Evolutionary conservation across 2,797 vertebrate genomes (phyloP), one percentile per base, ranked within the genome.

Genomic region (Onychomys arenicola): DNA sequence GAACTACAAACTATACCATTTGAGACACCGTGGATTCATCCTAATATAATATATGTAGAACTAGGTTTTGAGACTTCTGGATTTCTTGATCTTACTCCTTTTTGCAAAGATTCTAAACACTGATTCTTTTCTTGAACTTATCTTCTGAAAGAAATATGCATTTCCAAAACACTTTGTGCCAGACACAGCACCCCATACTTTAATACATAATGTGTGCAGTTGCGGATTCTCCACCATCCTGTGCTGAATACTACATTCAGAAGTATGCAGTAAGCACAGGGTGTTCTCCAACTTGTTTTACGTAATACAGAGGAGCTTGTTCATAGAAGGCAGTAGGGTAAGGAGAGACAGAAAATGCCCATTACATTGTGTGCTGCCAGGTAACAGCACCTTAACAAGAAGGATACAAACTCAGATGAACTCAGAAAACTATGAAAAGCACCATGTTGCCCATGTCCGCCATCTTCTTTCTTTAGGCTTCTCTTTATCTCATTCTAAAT

Each of bases 261-360:
- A 95, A 88, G n/a, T 77, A 6, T 49, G 73, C 16, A 43, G 52
- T 91, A 91, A 93, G 69, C 88, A 78, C 13, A 46, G 34, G 55
- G 40, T 87, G 52, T 69, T 69, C 43, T 65, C 25, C 19, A n/a
- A 75, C 65, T 87, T 92, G 78, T 43, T 63, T 83, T 96, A 84
- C 65, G n/a, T 86, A 92, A 89, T 78, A 75, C 40, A 92, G 69
- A 97, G 90, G 43, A 91, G 6, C 23, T 90, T 67, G 75, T 27
- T 90, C n/a, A 75, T 34, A 73, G 61, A 90, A 95, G 19, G 5
- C 23, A 92, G 75, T 40, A 37, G 21, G 59, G 92, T 78, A 55
- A 52, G 32, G 37, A 80, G 65, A 77, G 89, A 21, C 49, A 95
- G 25, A 93, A 61, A 81, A 85, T n/a, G 34, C 13, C 67, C 73